These are phyloP conservation scores for Oryctolagus cuniculus DNA, from an alignment of 2,113 vertebrate species.

Conservation along the genomic window mOryCun1.1 NC_091446.1:75651501-75652000, in stretches of 20 bases:
- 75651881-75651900: background rate
- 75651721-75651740: background rate
- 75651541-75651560: no score
- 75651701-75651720: background rate
- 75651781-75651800: accelerated
- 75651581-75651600: background rate
- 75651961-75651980: background rate
- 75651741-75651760: background rate
- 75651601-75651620: background rate
- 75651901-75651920: background rate
- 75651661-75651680: background rate
- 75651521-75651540: no score
- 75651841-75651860: background rate
- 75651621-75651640: background rate
- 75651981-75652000: background rate
- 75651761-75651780: accelerated
- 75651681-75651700: background rate
- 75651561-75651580: no score
- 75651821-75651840: no score
- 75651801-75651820: background rate
- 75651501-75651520: no score
- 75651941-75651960: background rate
- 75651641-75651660: background rate
- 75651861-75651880: background rate
- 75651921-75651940: background rate